Base-by-base conservation (phyloP, 2,888 invertebrate genomes). In the Ochropleura plecta region DNA sequence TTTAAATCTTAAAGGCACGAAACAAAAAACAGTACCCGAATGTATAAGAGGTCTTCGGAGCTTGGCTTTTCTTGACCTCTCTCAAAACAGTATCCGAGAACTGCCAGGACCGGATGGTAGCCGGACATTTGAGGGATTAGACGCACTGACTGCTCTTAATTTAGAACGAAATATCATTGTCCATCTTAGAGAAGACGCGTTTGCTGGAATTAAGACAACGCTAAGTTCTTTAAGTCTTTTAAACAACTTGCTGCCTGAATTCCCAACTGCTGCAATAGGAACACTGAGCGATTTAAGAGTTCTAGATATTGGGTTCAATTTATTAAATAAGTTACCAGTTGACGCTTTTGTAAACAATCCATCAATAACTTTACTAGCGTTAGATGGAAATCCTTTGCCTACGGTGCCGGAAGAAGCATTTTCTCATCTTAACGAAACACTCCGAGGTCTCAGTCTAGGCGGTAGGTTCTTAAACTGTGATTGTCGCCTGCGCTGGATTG, bases 261-360 rank as follows among this genome's bases (percentile, higher is more conserved):
- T 99, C 92, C 99, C 99, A 2, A 98, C 98, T 1, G 97, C 97
- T 63, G 98, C 99, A 10, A 97, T 99, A 88, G 97, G 97, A 83
- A 97, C 97, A 46, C 96, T 99, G 70, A 97, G 97, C 71, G 98
- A 99, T 93, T 96, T 99, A 73, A 97, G 98, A 93, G 99, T 99
- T 14, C 95, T 99, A 84, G 99, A 99, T 92, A 98, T 99, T 84
- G 99, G 99, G 67, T 99, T 99, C 93, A 99, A 99, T 96, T 97
- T 99, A 85, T 95, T 99, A 82, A 98, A 98, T 64, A 97, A 98
- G 88, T 94, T 99, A 85, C 99, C 99, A 14, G 95, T 97, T 67
- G 97, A 98, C 77, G 98, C 99, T 1, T 99, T 99, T 91, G 94
- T 97, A 78, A 98, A 97, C 73, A 98, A 98, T 94, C 98, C 98